These are phyloP conservation scores for Saxicola maurus DNA, from an alignment of 2,797 vertebrate genomes.

Conservation along the genomic window DNA sequence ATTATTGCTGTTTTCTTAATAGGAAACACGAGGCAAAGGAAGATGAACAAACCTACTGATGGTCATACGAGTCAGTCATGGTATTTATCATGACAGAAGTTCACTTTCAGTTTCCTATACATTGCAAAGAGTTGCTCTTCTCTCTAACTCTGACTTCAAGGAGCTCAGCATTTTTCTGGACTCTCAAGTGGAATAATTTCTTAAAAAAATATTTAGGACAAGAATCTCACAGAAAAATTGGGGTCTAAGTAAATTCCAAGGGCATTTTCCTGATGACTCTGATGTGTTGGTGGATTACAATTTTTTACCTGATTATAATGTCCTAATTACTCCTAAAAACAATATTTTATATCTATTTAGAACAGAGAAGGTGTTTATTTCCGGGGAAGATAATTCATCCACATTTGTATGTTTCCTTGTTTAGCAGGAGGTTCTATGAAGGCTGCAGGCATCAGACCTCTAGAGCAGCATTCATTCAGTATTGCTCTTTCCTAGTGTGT, in stretches of 20 bases:
- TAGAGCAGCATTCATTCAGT: neutral
- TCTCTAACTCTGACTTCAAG: neutral
- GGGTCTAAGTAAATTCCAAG: neutral
- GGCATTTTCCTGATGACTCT: neutral
- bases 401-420: neutral
- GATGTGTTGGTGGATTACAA: neutral
- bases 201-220: neutral
- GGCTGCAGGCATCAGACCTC: neutral
- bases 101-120: neutral
- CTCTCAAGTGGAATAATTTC: neutral
- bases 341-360: neutral
- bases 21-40: neutral
- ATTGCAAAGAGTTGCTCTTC: neutral
- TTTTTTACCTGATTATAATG: neutral
- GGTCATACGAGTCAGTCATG: neutral
- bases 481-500: neutral
- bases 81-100: neutral
- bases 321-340: neutral
- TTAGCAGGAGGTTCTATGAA: neutral
- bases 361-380: neutral
- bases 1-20: neutral
- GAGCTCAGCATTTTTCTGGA: neutral
- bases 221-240: neutral
- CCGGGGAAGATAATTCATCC: neutral
- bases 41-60: neutral